Conservation (phyloP, 2,113 vertebrate genomes). For the Sinocyclocheilus maitianheensis region DNA sequence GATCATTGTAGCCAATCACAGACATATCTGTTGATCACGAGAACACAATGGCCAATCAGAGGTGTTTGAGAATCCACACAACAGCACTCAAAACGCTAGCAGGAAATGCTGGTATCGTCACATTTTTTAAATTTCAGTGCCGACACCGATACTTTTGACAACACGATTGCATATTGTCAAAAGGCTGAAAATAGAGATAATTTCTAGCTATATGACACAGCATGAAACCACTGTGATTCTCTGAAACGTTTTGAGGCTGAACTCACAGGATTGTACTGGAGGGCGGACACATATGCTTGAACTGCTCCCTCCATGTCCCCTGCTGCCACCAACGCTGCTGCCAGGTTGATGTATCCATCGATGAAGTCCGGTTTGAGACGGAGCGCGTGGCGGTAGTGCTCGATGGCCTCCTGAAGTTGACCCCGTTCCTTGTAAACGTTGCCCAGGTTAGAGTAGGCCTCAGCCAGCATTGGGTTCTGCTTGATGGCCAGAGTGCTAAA, state of each 20-base stretch:
- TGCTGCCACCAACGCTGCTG: slow-evolving; percentile 94
- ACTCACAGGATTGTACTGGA: slow-evolving; percentile 99
- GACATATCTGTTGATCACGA: too few relatives aligned
- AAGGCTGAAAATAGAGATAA: background rate
- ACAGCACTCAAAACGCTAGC: too few relatives aligned
- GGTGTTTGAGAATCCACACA: too few relatives aligned
- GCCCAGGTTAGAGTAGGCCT: slow-evolving; percentile 98
- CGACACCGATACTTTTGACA: too few relatives aligned
- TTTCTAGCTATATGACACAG: too few relatives aligned
- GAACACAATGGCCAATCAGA: too few relatives aligned
- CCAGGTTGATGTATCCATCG: slow-evolving; percentile 98
- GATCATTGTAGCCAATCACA: too few relatives aligned
- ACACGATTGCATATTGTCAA: background rate
- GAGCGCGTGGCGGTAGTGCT: slow-evolving; percentile 95
- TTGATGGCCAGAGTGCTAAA: slow-evolving; percentile 99
- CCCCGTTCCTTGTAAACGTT: slow-evolving; percentile 99
- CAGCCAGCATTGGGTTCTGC: slow-evolving; percentile 96
- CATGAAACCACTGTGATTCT: too few relatives aligned
- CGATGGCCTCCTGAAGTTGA: slow-evolving; percentile 96
- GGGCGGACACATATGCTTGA: slow-evolving; percentile 96
- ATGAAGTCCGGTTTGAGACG: slow-evolving; percentile 98
- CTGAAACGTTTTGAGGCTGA: too few relatives aligned
- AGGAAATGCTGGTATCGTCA: too few relatives aligned
- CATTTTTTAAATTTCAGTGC: too few relatives aligned
- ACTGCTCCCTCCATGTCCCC: slow-evolving; percentile 99